Base-by-base conservation (phyloP, 2,888 invertebrate genomes). In the Fabriciana adippe region DNA sequence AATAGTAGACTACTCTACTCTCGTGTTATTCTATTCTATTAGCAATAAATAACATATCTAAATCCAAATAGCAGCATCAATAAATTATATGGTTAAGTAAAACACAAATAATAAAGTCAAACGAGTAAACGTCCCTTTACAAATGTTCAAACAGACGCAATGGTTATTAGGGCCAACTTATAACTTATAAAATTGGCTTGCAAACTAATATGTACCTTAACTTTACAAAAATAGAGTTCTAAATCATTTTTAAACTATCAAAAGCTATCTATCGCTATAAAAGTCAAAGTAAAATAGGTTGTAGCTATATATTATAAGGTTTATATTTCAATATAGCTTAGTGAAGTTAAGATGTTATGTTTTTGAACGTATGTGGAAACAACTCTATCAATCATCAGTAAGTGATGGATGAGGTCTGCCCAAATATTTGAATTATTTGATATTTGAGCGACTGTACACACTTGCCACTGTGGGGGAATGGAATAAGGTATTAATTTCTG, bases 391-490 rank as follows among this genome's bases (percentile, higher is more conserved):
- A 90, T 91, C 91, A 91, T 88, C 83, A 80, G 85, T 83, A 86
- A 87, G 86, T 91, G 91, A 92, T 91, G 86, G 91, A 92, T 90
- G 89, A 86, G 85, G 77, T 83, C 83, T 87, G 86, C 85, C 85
- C 85, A 90, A 90, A 91, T 91, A 90, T 90, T 91, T 90, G 90
- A 90, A 89, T 89, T 90, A 87, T 85, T 86, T 83, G 86, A 88
- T 88, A 87, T 80, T 78, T 75, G 79, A 74, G 75, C 72, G 76
- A 74, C 76, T 76, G 75, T 72, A 75, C 77, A 74, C 77, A 78
- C 76, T 79, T 78, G 78, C 78, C 78, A 76, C 78, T 74, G 75
- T 71, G 72, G 72, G 73, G 73, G 71, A 72, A 72, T 56, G 48
- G 55, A 55, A 73, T 75, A 75, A 71, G 70, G 67, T 76, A 75